A percentile compares a stretch with the other conserved stretches of the same genome.
These are phyloP conservation scores for Morphnarchus princeps DNA, from an alignment of 2,113 vertebrate species.

Conservation along the genomic window DNA sequence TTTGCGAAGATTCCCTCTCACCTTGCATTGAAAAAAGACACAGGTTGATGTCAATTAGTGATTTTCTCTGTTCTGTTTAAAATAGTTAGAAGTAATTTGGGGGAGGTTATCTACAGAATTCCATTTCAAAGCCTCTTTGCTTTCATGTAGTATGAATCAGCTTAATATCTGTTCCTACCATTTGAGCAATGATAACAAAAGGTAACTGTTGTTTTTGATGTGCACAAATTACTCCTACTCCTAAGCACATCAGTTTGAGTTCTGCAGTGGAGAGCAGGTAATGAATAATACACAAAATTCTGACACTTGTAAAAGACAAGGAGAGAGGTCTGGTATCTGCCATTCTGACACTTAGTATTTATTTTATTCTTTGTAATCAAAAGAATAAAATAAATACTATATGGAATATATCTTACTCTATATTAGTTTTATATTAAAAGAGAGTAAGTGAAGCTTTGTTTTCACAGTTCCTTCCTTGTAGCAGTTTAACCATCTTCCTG, in stretches of 20 bases:
- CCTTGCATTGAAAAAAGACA: neutral
- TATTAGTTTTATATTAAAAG: neutral
- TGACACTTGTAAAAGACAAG: neutral
- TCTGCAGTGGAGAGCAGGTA: neutral
- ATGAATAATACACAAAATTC: neutral
- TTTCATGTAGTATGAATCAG: neutral
- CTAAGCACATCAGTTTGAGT: neutral
- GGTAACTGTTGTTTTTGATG: neutral
- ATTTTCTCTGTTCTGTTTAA: neutral
- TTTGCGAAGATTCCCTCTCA: neutral
- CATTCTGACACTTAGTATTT: neutral
- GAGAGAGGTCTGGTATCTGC: neutral
- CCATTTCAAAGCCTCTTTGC: neutral
- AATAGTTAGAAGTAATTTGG: neutral
- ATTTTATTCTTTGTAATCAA: neutral
- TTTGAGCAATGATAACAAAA: neutral
- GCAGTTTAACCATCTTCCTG: neutral
- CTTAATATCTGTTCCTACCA: neutral
- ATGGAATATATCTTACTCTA: neutral
- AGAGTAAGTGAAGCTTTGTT: neutral
- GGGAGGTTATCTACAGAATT: neutral
- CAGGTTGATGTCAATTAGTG: neutral
- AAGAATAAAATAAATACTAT: neutral
- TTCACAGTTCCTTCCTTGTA: neutral
- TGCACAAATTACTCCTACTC: neutral